These are phyloP conservation scores for Pantherophis alleghaniensis DNA, from an alignment of 2,797 vertebrate species.

Conservation along the genomic window DNA sequence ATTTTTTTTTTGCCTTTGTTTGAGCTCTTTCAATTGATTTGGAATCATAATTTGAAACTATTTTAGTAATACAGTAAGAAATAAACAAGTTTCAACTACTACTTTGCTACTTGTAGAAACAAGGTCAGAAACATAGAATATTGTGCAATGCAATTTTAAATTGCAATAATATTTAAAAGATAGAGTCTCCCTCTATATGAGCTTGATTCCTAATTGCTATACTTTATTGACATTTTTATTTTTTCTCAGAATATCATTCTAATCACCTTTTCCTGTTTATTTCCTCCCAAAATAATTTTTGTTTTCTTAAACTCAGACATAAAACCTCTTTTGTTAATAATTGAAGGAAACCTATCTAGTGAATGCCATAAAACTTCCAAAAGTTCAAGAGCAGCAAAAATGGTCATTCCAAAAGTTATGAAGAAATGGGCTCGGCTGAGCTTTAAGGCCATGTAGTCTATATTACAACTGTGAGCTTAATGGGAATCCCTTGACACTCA, in stretches of 20 bases:
- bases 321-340: neutral
- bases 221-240: too few species aligned
- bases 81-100: neutral
- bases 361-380: neutral
- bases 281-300: too few species aligned
- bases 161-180: neutral
- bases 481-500: neutral
- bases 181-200: neutral
- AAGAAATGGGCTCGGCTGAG: neutral
- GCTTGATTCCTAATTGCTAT: too few species aligned
- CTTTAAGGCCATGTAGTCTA: neutral
- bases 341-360: neutral
- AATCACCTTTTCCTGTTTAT: too few species aligned
- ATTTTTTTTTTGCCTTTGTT: conserved; percentile 1
- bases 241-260: too few species aligned
- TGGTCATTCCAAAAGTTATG: neutral
- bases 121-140: neutral
- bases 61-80: neutral
- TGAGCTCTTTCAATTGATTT: conserved; percentile 8
- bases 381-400: neutral
- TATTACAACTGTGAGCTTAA: neutral
- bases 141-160: neutral
- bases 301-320: neutral
- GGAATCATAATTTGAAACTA: conserved; percentile 2
- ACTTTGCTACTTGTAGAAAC: neutral